Evolutionary conservation across 2,888 invertebrate species (phyloP).

Genomic region (Campoletis raptor): DNA sequence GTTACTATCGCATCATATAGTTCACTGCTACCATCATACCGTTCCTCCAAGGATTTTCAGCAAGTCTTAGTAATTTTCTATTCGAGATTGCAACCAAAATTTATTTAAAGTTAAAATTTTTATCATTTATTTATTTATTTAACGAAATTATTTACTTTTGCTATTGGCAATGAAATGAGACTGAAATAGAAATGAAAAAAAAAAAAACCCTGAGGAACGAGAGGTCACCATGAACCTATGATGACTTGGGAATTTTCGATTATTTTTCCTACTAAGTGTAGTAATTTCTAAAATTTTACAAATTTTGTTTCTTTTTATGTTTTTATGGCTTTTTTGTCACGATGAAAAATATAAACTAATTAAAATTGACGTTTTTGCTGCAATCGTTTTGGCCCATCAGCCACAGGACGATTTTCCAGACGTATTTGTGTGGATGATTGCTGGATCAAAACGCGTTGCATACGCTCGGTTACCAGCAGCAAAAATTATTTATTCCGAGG

Average conservation of each 20-base stretch:
- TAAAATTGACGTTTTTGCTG: conserved; percentile 17
- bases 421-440: conserved; percentile 87
- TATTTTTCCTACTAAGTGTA: not conserved
- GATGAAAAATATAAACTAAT: not conserved
- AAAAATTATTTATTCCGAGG: conserved; percentile 85
- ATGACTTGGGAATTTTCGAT: not conserved
- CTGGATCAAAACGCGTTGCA: conserved; percentile 86
- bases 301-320: not conserved
- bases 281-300: not conserved
- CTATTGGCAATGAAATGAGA: too few relatives aligned
- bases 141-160: too few relatives aligned
- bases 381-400: conserved; percentile 73
- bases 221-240: too few relatives aligned
- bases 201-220: too few relatives aligned
- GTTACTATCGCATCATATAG: not conserved
- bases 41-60: not conserved
- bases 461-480: conserved; percentile 85
- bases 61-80: not conserved
- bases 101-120: not conserved
- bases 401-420: conserved; percentile 87
- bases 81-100: not conserved
- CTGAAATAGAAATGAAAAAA: too few relatives aligned
- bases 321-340: not conserved
- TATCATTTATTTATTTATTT: not conserved
- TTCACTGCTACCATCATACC: not conserved